phyloP scores from a whole-genome alignment of 2,888 invertebrate genomes.

The Electrophaes corylata region DNA sequence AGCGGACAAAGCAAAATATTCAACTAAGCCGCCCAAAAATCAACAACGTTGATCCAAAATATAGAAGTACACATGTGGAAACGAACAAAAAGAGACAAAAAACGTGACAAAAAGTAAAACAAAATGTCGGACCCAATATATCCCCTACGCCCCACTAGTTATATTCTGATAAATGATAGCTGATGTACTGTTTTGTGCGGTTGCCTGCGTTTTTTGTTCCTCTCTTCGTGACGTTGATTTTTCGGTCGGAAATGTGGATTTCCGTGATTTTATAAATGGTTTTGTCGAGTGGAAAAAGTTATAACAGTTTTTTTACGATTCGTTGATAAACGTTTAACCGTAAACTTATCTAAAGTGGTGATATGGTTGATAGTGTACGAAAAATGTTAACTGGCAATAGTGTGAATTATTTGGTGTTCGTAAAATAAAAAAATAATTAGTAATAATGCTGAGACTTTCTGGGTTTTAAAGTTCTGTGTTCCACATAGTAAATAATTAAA shows the following conservation, averaged over 20 bases:
- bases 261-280: slow-evolving; percentile 27
- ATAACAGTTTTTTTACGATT: not conserved
- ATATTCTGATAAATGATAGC: slow-evolving; percentile 79
- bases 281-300: slow-evolving; percentile 10
- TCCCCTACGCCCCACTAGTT: slow-evolving; percentile 75
- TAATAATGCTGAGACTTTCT: no score
- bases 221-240: slow-evolving; percentile 25
- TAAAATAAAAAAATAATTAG: no score
- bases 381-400: no score
- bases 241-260: slow-evolving; percentile 23
- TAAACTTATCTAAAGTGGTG: not conserved
- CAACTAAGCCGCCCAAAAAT: slow-evolving; percentile 24
- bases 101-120: slow-evolving; percentile 45
- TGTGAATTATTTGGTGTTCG: no score
- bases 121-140: slow-evolving; percentile 69
- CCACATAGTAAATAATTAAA: no score
- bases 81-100: slow-evolving; percentile 44
- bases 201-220: slow-evolving; percentile 57
- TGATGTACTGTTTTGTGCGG: slow-evolving; percentile 59
- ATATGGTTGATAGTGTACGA: not conserved
- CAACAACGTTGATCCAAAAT: slow-evolving; percentile 26
- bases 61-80: slow-evolving; percentile 34
- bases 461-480: no score
- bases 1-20: slow-evolving; percentile 22
- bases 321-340: not conserved